phyloP scores from a whole-genome alignment of 2,888 invertebrate genomes.

The Platycheirus albimanus region DNA sequence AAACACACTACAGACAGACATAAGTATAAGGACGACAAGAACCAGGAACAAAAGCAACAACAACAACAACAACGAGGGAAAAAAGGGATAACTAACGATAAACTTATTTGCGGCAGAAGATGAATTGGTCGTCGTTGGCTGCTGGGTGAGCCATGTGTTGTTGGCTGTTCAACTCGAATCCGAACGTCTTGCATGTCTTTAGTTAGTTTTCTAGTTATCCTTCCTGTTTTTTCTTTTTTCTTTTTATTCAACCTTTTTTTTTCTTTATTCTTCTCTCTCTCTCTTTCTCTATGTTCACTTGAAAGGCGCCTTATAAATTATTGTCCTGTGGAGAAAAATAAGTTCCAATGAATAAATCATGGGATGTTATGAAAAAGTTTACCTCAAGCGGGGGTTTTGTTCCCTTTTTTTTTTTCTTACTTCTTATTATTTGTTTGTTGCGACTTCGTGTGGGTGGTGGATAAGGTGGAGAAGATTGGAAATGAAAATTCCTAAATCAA shows the following conservation, averaged over 20 bases:
- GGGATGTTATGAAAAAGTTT: conserved; percentile 62
- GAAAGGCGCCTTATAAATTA: conserved; percentile 71
- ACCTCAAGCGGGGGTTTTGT: conserved; percentile 36
- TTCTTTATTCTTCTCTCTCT: background rate
- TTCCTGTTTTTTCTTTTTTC: conserved; percentile 18
- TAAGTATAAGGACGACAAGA: conserved; percentile 3
- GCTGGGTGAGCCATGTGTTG: conserved; percentile 75
- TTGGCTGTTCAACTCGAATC: conserved; percentile 80
- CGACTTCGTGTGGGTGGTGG: background rate
- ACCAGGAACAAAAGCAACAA: no score
- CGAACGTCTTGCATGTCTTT: conserved; percentile 82
- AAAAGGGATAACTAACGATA: conserved; percentile 76
- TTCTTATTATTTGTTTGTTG: conserved; percentile 22
- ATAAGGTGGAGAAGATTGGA: background rate
- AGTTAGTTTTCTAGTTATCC: conserved; percentile 59
- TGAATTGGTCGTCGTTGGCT: conserved; percentile 75
- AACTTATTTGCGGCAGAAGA: conserved; percentile 77
- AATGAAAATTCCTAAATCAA: conserved; percentile 64
- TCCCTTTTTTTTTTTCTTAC: background rate
- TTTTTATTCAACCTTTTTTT: conserved; percentile 10
- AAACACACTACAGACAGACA: conserved; percentile 17
- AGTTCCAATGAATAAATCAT: conserved; percentile 73
- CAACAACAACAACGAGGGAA: background rate
- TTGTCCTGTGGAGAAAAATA: conserved; percentile 59
- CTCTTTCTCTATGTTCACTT: conserved; percentile 25